Evolutionary conservation across 1,140 invertebrate genomes (phyloP), one percentile per base, ranked within the genome.

Genomic region (Helicoverpa armigera): DNA sequence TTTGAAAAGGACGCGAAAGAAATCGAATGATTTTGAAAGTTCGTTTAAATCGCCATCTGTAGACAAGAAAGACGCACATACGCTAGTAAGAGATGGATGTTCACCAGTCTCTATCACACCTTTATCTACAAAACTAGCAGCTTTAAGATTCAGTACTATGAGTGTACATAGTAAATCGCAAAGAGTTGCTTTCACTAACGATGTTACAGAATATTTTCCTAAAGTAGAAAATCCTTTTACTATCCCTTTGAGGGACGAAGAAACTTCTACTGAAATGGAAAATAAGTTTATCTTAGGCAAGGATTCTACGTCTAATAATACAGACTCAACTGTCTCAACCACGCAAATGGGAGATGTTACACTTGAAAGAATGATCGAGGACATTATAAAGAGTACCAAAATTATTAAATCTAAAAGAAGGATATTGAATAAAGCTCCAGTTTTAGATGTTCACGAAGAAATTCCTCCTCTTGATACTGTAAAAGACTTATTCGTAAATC

Each of bases 381-480:
- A 95, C 80, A 95, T 95, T 43, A 95, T 95, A 31, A 95, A 95
- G 84, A 95, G 94, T 84, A 95, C 94, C 7, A 95, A 95, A 89
- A 93, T 94, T 58, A 85, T 94, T 2, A 95, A 94, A 87, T 92
- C 92, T 48, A 95, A 90, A 88, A 81, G 94, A 85, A 88, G 89
- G 80, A 91, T 94, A 63, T 72, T 93, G 43, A 91, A 91, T 29
- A 89, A 89, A 63, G 81, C 79, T 18, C 23, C 79, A 43, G 85
- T 89, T 79, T 65, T 82, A n/a, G 86, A 90, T 3, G 85, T 89
- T 10, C 86, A 92, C 81, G 90, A 91, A 83, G 88, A 88, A 79
- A 85, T 90, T 73, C 87, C 91, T 31, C 80, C 88, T 53, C 48
- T 91, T 18, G 90, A 94, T 29, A 80, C 88, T 12, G 85, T 91